Evolutionary conservation across 2,797 vertebrate genomes (phyloP).

Genomic region (Enteromius argenteus): DNA sequence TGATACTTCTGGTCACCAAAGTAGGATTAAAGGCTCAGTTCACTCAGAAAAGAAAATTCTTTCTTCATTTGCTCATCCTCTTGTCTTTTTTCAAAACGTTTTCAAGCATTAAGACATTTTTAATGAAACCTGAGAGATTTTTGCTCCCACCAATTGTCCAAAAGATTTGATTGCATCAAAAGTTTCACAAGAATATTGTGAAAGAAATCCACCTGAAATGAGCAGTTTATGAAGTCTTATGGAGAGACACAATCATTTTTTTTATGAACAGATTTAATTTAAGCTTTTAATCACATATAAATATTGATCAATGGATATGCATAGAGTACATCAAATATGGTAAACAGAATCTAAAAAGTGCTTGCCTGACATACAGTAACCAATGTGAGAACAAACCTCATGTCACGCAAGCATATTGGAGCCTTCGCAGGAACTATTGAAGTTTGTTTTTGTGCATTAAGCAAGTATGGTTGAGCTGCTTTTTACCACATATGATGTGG

Average conservation of each 20-base stretch:
- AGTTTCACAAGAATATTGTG: background rate
- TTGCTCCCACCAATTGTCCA: background rate
- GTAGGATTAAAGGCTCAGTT: slow-evolving; percentile 9
- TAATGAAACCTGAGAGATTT: background rate
- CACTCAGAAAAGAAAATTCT: background rate
- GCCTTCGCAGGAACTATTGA: background rate
- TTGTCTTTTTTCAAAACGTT: background rate
- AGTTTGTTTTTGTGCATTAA: background rate
- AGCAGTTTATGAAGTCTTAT: background rate
- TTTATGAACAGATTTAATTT: background rate
- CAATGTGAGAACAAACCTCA: too few species aligned
- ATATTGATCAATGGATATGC: background rate
- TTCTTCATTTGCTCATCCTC: background rate
- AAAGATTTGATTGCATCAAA: background rate
- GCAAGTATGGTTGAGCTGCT: too few species aligned
- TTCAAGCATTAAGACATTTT: background rate
- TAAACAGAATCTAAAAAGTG: background rate
- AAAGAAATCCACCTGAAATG: background rate
- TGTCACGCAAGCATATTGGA: background rate
- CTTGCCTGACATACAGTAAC: background rate
- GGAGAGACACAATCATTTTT: background rate
- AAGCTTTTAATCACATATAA: background rate
- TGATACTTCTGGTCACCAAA: background rate
- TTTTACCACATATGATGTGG: background rate
- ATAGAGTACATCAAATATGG: background rate